A percentile compares a stretch with the other conserved stretches of the same genome.
Evolutionary conservation across 2,888 invertebrate genomes (phyloP).

Genomic region (Drosophila merina): DNA sequence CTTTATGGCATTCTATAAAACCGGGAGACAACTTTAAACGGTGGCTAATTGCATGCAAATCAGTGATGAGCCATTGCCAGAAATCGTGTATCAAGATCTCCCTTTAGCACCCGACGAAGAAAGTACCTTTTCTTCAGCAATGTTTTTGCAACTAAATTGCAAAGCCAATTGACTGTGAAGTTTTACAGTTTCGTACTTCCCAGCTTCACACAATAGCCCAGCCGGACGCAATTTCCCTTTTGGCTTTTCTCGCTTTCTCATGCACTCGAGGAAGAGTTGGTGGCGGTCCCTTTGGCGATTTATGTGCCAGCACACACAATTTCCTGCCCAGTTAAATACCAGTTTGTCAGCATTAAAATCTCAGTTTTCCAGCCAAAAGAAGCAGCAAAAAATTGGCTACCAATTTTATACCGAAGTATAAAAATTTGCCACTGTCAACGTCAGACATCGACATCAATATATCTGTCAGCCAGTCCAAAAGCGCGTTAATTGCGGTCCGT

Average conservation of each 20-base stretch:
- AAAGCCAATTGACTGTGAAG: constrained; percentile 56
- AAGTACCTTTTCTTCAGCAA: constrained; percentile 11
- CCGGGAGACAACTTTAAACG: constrained; percentile 9
- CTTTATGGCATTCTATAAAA: constrained; percentile 40
- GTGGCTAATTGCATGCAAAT: constrained; percentile 17
- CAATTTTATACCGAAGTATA: constrained; percentile 38
- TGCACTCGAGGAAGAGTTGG: constrained; percentile 59
- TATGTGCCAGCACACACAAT: constrained; percentile 23
- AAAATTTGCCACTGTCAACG: constrained; percentile 53
- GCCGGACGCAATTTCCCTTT: constrained; percentile 33
- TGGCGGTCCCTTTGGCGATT: constrained; percentile 37
- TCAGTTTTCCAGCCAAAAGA: background rate
- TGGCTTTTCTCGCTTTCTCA: constrained; percentile 60
- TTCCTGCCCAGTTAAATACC: constrained; percentile 23
- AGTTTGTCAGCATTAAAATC: constrained; percentile 34
- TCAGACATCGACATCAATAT: constrained; percentile 49
- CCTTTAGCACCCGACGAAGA: background rate
- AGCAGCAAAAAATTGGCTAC: constrained; percentile 17
- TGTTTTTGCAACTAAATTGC: constrained; percentile 39
- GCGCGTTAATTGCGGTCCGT: constrained; percentile 57
- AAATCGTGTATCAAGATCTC: constrained; percentile 15
- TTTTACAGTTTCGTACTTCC: constrained; percentile 31
- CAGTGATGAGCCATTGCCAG: constrained; percentile 19
- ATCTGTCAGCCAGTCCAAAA: constrained; percentile 37
- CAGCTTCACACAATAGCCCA: constrained; percentile 47